phyloP scores from a whole-genome alignment of 1,140 invertebrate genomes.

The Ceratoteleas bidentatus region DNA sequence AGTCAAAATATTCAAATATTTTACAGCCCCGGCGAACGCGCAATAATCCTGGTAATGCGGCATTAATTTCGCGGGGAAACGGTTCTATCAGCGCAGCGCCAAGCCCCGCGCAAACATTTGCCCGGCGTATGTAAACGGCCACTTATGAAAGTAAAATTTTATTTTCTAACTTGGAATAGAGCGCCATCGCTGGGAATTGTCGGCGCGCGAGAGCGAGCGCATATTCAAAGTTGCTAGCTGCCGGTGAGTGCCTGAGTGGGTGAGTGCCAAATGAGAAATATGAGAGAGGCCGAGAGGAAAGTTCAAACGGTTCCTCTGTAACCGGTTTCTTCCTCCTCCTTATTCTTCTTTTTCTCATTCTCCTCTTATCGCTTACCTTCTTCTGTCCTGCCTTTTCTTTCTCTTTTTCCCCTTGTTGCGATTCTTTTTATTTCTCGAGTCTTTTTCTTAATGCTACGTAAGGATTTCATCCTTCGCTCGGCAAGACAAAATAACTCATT shows the following conservation, averaged over 20 bases:
- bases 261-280: conserved; percentile 68
- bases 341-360: conserved; percentile 63
- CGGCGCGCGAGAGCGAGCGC: conserved; percentile 63
- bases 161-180: conserved; percentile 44
- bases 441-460: conserved; percentile 57
- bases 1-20: too few relatives aligned
- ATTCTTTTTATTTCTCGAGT: conserved; percentile 43
- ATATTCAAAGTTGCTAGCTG: conserved; percentile 67
- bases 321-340: conserved; percentile 75
- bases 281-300: conserved; percentile 68
- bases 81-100: too few relatives aligned
- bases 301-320: conserved; percentile 74
- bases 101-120: too few relatives aligned
- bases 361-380: conserved; percentile 64
- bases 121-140: not conserved
- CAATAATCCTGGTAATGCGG: too few relatives aligned
- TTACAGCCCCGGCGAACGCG: too few relatives aligned
- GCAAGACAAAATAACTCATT: conserved; percentile 65
- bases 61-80: too few relatives aligned
- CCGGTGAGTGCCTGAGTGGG: conserved; percentile 68
- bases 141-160: conserved; percentile 33
- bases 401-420: conserved; percentile 43
- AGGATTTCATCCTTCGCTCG: conserved; percentile 58
- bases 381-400: conserved; percentile 67
- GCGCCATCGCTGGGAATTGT: conserved; percentile 51